A percentile compares a stretch with the other conserved stretches of the same genome.
Conservation (phyloP, 2,113 vertebrate species). For the Caranx ignobilis region DNA sequence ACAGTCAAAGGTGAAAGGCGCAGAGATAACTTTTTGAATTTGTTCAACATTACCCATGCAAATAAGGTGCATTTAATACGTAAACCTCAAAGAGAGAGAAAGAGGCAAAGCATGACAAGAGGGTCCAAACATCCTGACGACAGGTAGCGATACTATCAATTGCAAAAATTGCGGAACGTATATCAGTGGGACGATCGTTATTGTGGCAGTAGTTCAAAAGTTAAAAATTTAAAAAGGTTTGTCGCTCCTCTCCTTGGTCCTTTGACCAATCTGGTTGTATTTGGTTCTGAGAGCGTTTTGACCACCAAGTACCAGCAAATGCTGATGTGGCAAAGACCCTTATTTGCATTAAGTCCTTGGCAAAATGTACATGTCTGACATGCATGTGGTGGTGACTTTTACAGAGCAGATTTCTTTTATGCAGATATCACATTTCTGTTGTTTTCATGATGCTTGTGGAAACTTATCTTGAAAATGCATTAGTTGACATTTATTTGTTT, state of each 20-base stretch:
- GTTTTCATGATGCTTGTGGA: background rate
- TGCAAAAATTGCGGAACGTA: background rate
- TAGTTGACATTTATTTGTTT: background rate
- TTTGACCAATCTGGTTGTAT: background rate
- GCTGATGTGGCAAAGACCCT: conserved; percentile 3
- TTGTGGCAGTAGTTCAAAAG: background rate
- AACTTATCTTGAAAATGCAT: background rate
- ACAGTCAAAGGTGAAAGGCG: conserved; percentile 8
- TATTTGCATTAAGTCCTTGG: conserved; percentile 15
- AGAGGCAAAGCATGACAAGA: background rate
- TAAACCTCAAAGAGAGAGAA: background rate
- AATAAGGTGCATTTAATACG: conserved; percentile 16
- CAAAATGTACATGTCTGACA: conserved; percentile 24
- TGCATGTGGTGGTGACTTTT: conserved; percentile 34
- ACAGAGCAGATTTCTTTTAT: background rate
- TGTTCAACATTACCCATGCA: conserved; percentile 27
- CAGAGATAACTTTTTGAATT: conserved; percentile 8
- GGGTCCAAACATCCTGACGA: background rate
- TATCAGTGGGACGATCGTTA: background rate
- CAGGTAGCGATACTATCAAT: background rate
- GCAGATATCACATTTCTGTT: conserved; percentile 4
- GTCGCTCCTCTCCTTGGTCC: background rate
- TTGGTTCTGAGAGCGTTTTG: background rate
- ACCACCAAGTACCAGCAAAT: background rate
- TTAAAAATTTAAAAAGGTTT: background rate